Evolutionary conservation across 2,113 vertebrate species (phyloP).

Genomic region (Pionites leucogaster): DNA sequence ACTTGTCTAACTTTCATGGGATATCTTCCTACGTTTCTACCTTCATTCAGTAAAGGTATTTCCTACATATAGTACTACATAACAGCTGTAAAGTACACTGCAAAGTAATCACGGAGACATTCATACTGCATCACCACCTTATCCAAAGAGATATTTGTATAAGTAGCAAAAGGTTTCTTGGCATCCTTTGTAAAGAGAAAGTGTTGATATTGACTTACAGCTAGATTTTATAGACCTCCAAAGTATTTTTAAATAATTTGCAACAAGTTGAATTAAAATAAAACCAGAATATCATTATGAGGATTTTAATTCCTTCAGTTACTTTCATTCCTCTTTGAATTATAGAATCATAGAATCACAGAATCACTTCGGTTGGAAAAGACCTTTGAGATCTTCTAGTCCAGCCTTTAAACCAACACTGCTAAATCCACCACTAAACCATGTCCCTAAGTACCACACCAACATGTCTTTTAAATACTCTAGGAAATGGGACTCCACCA

Average conservation of each 20-base stretch:
- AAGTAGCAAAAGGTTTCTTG: not conserved
- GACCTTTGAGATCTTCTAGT: not conserved
- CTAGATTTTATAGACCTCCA: not conserved
- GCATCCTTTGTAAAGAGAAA: not conserved
- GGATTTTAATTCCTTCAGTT: not conserved
- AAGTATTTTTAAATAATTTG: not conserved
- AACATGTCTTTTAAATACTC: not conserved
- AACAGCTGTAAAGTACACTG: not conserved
- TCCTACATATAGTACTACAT: not conserved
- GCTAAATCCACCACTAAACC: not conserved
- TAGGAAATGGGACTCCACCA: not conserved
- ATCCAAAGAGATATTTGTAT: not conserved
- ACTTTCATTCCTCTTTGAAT: not conserved
- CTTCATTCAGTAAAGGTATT: not conserved
- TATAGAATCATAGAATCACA: not conserved
- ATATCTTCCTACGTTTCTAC: not conserved
- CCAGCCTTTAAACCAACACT: not conserved
- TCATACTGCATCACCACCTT: not conserved
- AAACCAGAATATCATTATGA: not conserved
- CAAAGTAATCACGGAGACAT: not conserved
- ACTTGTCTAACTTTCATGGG: not conserved
- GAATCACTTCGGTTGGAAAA: not conserved
- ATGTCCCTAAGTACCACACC: not conserved
- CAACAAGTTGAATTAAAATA: not conserved
- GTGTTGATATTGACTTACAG: rapidly evolving